Base-by-base conservation (phyloP, 2,888 invertebrate species). In the Nomada fabriciana region DNA sequence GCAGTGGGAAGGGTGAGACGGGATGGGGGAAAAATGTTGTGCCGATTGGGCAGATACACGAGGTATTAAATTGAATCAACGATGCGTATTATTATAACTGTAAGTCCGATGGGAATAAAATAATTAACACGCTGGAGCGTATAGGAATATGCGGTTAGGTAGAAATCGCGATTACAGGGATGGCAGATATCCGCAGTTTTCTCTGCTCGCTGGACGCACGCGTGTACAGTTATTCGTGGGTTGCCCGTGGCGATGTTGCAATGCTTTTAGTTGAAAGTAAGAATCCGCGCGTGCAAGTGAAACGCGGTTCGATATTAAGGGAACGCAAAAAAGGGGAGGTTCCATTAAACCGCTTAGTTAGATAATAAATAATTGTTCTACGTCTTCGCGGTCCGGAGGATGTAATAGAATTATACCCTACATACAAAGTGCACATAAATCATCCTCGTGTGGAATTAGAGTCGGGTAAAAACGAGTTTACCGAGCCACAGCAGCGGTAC, bases 341-440 rank as follows among this genome's bases (percentile, higher is more conserved):
- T 60, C 57, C 15, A 70, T 70, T 50, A 60, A 20, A 47, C 2
- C 29, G 20, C 29, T 7, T 50, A 36, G 70, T 7, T 50, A 36
- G 70, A 70, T 70, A 50, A 4, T 2, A 50, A 13, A 5, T 68
- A 68, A 68, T 68, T 68, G 43, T 43, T 57, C 25, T 25, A n/a
- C 3, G 20, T 36, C 11, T 20, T 15, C 1, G 3, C 15, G 68
- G 9, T 23, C 20, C 15, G 10, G 36, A 36, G 55, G 5, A 43
- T 42, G 55, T 23, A 57, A 18, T 11, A 23, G 18, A 55, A 57
- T 68, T 68, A 68, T 15, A 42, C 15, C 42, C 11, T 25, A 25
- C n/a, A 59, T 9, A 43, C 43, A 5, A 11, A 29, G 20, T 13
- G 18, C 4, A 15, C 13, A 69, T 47, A 59, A 69, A 59, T 47